phyloP scores from a whole-genome alignment of 1,140 invertebrate species.

The Himalopsyche phryganea region DNA sequence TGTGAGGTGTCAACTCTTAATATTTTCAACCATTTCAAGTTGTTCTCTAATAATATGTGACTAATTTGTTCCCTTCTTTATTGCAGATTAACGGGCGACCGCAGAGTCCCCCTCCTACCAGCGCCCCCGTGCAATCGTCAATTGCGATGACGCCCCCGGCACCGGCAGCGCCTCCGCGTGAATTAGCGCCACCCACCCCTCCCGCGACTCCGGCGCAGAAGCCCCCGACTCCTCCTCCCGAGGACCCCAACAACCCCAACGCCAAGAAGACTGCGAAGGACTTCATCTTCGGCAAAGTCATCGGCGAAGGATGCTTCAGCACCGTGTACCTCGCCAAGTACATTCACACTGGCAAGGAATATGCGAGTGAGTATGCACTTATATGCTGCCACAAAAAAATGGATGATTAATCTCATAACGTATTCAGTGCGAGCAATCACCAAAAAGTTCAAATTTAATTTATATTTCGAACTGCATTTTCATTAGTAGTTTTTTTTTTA shows the following conservation, averaged over 20 bases:
- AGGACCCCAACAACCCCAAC: constrained; percentile 45
- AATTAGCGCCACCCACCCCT: constrained; percentile 41
- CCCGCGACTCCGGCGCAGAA: constrained; percentile 37
- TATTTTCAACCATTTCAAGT: too few relatives aligned
- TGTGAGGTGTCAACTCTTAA: too few relatives aligned
- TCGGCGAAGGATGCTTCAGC: constrained; percentile 96
- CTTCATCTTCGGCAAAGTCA: constrained; percentile 92
- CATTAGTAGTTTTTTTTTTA: too few relatives aligned
- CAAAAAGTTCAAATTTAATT: too few relatives aligned
- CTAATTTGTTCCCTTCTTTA: constrained; percentile 18
- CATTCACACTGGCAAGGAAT: constrained; percentile 82
- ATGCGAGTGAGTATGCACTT: constrained; percentile 76
- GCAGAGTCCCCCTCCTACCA: constrained; percentile 43
- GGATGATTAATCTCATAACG: too few relatives aligned
- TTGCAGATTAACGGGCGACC: constrained; percentile 47
- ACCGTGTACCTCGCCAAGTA: constrained; percentile 93
- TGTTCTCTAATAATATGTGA: too few relatives aligned
- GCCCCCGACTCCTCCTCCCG: constrained; percentile 13
- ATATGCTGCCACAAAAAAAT: too few relatives aligned
- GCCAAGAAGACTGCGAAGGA: constrained; percentile 77
- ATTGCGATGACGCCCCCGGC: constrained; percentile 39
- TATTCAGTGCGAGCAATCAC: too few relatives aligned
- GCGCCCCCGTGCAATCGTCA: constrained; percentile 38
- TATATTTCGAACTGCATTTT: too few relatives aligned
- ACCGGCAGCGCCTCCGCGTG: constrained; percentile 28